Evolutionary conservation across 2,797 vertebrate genomes (phyloP).

Genomic region (Morelia viridis): DNA sequence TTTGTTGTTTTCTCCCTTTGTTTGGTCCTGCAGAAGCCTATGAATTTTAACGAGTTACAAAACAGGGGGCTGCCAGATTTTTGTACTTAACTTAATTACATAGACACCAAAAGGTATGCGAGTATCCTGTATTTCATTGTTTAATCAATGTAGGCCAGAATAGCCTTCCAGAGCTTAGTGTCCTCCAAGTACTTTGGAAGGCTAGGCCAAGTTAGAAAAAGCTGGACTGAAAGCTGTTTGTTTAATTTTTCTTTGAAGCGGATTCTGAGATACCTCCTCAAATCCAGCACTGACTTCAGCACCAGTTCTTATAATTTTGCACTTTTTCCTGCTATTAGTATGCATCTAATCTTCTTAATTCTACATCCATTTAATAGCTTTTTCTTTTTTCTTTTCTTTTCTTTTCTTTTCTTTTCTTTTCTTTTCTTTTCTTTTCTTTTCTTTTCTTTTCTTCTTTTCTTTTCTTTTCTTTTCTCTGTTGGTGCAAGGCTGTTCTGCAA

Average conservation of each 20-base stretch:
- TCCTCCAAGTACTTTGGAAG: not conserved
- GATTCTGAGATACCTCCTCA: not conserved
- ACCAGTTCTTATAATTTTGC: not conserved
- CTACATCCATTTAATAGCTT: not conserved
- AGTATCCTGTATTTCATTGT: not conserved
- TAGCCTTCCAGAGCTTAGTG: not conserved
- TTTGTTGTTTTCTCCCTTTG: not conserved
- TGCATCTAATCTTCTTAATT: not conserved
- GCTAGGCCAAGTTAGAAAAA: not conserved
- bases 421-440: too few species aligned
- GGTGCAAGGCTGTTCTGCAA: not conserved
- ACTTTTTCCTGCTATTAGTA: not conserved
- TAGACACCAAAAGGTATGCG: not conserved
- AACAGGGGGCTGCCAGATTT: not conserved
- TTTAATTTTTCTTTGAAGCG: not conserved
- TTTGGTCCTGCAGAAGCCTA: not conserved
- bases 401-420: fast-evolving
- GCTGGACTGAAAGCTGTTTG: not conserved
- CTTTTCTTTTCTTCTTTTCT: fast-evolving
- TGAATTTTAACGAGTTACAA: not conserved
- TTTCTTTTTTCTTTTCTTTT: too few species aligned
- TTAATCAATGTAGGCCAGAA: not conserved
- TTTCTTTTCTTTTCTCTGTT: too few species aligned
- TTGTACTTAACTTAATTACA: not conserved
- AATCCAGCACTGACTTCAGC: not conserved